Evolutionary conservation across 2,113 vertebrate species (phyloP).

Genomic region (Scophthalmus maximus): DNA sequence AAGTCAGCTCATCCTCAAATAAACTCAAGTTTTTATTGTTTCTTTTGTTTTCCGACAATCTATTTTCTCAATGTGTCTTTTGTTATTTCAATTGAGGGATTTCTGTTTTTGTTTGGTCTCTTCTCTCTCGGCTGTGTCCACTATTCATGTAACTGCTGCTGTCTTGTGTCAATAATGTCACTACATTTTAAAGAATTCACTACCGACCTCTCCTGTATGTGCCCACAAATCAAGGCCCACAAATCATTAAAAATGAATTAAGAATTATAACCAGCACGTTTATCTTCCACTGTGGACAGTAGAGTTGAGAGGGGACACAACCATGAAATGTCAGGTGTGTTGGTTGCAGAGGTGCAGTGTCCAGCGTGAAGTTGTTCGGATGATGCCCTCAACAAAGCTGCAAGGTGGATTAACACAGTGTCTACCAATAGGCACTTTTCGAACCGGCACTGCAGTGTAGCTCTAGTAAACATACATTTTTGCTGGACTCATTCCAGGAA

Average conservation of each 20-base stretch:
- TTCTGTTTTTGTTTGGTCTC: background rate
- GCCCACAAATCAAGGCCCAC: too few species aligned
- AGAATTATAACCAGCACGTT: too few species aligned
- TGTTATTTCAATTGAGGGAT: background rate
- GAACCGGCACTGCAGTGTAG: background rate
- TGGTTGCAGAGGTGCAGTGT: background rate
- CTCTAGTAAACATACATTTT: conserved; percentile 11
- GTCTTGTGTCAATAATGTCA: too few species aligned
- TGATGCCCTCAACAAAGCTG: too few species aligned
- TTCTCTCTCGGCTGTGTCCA: background rate
- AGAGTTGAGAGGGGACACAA: too few species aligned
- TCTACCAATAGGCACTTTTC: background rate
- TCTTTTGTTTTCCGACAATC: background rate
- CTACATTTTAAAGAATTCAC: too few species aligned
- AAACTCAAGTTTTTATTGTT: too few species aligned
- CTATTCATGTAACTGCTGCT: background rate
- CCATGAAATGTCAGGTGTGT: too few species aligned
- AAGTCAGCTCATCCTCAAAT: too few species aligned
- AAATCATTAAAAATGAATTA: too few species aligned
- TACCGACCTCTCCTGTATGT: too few species aligned
- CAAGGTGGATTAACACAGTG: background rate
- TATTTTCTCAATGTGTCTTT: background rate
- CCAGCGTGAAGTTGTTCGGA: background rate
- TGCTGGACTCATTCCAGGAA: conserved; percentile 6
- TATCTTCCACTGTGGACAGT: too few species aligned